phyloP scores from a whole-genome alignment of 1,140 invertebrate species.

The Archivesica marissinica region DNA sequence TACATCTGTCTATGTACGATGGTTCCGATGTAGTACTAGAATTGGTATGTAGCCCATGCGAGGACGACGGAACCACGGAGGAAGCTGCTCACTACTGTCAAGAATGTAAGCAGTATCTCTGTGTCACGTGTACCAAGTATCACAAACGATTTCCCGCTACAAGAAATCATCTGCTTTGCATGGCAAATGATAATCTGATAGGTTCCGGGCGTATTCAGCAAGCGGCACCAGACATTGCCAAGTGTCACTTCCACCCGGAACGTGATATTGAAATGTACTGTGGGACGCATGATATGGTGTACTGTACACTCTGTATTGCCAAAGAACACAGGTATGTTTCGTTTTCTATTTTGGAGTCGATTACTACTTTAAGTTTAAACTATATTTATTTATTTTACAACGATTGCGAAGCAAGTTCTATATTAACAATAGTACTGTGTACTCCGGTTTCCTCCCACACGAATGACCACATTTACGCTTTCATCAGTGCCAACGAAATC shows the following conservation, averaged over 20 bases:
- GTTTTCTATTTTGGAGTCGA: too few species aligned
- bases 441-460: too few species aligned
- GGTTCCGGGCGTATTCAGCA: background rate
- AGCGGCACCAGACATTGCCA: background rate
- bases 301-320: background rate
- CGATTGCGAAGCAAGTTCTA: too few species aligned
- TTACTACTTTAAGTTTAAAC: too few species aligned
- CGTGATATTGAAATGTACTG: constrained; percentile 28
- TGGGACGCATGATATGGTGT: constrained; percentile 10
- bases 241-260: constrained; percentile 2
- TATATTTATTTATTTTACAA: too few species aligned
- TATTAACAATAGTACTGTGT: too few species aligned
- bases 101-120: constrained; percentile 5
- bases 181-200: background rate
- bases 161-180: background rate
- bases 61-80: background rate
- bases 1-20: background rate
- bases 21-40: constrained; percentile 3
- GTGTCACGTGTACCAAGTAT: background rate
- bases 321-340: constrained; percentile 18
- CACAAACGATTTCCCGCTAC: background rate
- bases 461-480: too few species aligned
- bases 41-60: background rate
- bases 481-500: too few species aligned
- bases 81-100: background rate